Base-by-base conservation (phyloP, 2,113 vertebrate genomes). In the Epinephelus cyanopodus region DNA sequence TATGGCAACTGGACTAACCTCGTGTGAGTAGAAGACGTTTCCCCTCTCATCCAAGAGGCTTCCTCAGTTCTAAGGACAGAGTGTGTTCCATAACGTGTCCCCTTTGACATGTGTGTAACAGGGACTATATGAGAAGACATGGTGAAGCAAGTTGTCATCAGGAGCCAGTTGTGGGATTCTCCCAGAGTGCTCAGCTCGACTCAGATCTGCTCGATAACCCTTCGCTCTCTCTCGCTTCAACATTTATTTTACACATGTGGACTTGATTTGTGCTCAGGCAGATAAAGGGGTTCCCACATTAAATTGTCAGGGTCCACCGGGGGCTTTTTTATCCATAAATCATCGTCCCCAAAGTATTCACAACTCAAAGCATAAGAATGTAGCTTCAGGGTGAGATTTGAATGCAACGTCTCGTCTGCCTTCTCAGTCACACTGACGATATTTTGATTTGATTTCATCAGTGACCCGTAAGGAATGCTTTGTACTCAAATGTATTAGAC, bases 221-320 rank as follows among this genome's bases (percentile, higher is more conserved):
- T 9, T 64, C n/a, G 6, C 63, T 45, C 42, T 57, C 60, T 13
- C 60, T 48, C 33, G 25, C 29, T n/a, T 54, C 71, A 54, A 71
- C 29, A 45, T 81, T 76, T 79, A 67, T 80, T 85, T 50, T 71
- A n/a, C 54, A 72, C 77, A 79, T 73, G 52, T 62, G 74, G 70
- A 70, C 52, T 58, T 70, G 19, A 66, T 82, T 82, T 83, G 74
- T 25, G 52, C 48, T 63, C 63, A 18, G 50, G 63, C 71, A 47
- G 85, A 85, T 87, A 79, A 73, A 50, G 45, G n/a, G 53, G 47
- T 42, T 7, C 61, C 78, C 6, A 50, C 62, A 7, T 62, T 66
- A 56, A 60, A 70, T 78, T 56, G 77, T 8, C 73, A 37, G 56
- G 27, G 47, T 21, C 75, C 61, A 63, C 27, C 25, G 17, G 64